Evolutionary conservation across 2,888 invertebrate genomes (phyloP), one percentile per base, ranked within the genome.

Genomic region (Thumatha senex): DNA sequence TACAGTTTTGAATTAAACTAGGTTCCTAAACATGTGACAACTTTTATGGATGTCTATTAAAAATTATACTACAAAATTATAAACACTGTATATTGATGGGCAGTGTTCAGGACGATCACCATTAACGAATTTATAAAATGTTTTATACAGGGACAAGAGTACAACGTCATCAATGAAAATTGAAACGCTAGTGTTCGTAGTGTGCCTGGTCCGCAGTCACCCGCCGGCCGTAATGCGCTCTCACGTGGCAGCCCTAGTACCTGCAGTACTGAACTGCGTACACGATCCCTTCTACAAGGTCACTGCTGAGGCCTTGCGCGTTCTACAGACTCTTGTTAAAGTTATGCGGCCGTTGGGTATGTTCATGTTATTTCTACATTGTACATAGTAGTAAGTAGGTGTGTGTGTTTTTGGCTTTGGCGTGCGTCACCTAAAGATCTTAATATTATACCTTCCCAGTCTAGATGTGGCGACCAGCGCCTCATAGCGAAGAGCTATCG

Each of bases 231-330:
- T 95, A 1, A 97, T 98, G 85, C 96, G 97, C 68, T 93, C 94
- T 4, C 96, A 97, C 82, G 96, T 97, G 80, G 92, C 93, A 1
- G 93, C 95, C 24, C 85, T 98, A 38, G 93, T 97, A 56, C 97
- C 97, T 9, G 95, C 98, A 4, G 95, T 99, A 42, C 95, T 98
- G 42, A 93, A 95, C 53, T 96, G 98, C 34, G 98, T 99, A 18
- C 95, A 96, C 46, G 99, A 99, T 92, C 95, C 96, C 40, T 99
- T 99, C 92, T 99, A 99, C 92, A 99, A 99, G 92, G 99, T 99
- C 69, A 98, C 98, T 1, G 98, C 99, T 0, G 99, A 99, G 84
- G 99, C 99, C 1, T 91, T 99, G 48, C 90, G 97, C 18, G 98
- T 99, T 13, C 92, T 98, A 57, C 98, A 99, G 82, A 97, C 98